A percentile compares a stretch with the other conserved stretches of the same genome.
These are phyloP conservation scores for Uromys caudimaculatus DNA, from an alignment of 2,797 vertebrate genomes.

Conservation along the genomic window DNA sequence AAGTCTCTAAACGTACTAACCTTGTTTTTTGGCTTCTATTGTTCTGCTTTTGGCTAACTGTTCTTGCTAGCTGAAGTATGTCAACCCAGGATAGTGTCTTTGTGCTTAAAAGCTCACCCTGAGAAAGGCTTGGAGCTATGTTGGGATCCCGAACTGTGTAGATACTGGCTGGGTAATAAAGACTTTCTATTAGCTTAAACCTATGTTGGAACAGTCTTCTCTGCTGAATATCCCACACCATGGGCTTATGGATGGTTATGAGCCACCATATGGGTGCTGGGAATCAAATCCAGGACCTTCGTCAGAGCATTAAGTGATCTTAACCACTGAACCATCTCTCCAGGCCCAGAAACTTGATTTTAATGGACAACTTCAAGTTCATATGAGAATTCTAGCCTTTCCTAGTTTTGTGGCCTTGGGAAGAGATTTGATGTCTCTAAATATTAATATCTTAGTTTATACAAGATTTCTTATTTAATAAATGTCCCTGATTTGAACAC, in stretches of 20 bases:
- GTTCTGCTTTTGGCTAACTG: too few species aligned
- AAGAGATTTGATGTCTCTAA: constrained; percentile 22
- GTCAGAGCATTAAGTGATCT: not conserved
- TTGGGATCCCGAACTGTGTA: not conserved
- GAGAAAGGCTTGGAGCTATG: not conserved
- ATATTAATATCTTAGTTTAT: constrained; percentile 10
- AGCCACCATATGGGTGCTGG: not conserved
- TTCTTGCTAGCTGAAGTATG: not conserved
- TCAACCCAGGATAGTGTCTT: not conserved
- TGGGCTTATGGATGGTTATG: not conserved
- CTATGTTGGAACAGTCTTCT: not conserved
- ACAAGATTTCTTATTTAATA: constrained; percentile 14
- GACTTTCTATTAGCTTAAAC: not conserved
- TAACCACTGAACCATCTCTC: not conserved
- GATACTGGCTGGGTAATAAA: not conserved
- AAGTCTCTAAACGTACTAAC: not conserved
- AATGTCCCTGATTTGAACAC: not conserved
- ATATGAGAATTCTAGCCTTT: constrained; percentile 16
- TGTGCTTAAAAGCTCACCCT: not conserved
- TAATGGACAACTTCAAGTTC: not conserved
- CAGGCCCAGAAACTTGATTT: not conserved
- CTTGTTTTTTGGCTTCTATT: not conserved
- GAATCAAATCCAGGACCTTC: not conserved
- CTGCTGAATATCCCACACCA: not conserved
- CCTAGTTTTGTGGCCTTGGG: not conserved